Conservation (phyloP, 2,113 vertebrate species). For the Genyomyrus donnyi region DNA sequence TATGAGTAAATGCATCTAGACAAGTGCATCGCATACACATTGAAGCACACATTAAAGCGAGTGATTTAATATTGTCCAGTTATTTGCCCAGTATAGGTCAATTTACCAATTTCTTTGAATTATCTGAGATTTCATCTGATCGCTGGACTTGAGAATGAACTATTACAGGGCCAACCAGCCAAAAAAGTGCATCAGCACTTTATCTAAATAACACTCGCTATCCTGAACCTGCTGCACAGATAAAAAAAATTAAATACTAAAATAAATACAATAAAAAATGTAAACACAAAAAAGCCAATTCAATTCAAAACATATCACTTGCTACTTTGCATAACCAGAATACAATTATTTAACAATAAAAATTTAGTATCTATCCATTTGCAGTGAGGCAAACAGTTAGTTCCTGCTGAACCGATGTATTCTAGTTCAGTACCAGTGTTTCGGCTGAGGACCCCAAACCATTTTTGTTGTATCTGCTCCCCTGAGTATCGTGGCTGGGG, state of each 20-base stretch:
- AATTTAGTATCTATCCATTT: neutral
- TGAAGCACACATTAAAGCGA: neutral
- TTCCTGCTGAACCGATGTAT: neutral
- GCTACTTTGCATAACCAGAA: neutral
- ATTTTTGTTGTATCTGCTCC: neutral
- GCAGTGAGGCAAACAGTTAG: neutral
- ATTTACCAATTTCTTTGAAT: neutral
- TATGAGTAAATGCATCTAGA: neutral
- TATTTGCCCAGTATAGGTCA: neutral
- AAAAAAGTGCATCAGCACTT: neutral
- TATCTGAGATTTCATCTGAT: neutral
- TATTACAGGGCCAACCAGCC: neutral
- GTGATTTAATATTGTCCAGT: neutral
- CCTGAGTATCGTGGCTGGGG: slow-evolving; percentile 27
- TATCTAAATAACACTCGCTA: neutral
- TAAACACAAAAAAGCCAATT: neutral
- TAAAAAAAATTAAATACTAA: neutral
- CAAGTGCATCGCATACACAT: neutral
- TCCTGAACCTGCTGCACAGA: neutral
- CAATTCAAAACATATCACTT: neutral
- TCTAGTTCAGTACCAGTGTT: neutral
- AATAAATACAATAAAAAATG: neutral
- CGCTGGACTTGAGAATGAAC: neutral
- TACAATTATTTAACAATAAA: neutral
- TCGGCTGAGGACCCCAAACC: neutral